Evolutionary conservation across 2,888 invertebrate species (phyloP).

Genomic region (Lissonota sp.): DNA sequence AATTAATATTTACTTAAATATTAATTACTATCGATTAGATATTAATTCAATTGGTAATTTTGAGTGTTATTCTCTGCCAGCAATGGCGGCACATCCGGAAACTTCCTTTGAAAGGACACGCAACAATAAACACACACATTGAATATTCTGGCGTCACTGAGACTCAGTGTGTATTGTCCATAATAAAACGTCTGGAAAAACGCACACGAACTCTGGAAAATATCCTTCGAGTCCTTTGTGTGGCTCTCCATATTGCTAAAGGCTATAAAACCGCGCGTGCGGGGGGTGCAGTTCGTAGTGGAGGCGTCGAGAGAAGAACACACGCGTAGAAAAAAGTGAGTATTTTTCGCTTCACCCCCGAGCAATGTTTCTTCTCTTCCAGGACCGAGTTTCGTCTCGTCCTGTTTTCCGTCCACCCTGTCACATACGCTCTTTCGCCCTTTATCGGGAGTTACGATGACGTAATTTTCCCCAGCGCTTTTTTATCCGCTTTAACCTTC

Average conservation of each 20-base stretch:
- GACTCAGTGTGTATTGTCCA: background rate
- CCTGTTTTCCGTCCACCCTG: conserved; percentile 74
- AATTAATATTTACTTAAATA: too few species aligned
- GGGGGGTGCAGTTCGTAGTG: background rate
- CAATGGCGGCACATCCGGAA: too few species aligned
- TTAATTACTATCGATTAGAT: too few species aligned
- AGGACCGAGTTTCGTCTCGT: conserved; percentile 34
- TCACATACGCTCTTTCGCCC: conserved; percentile 79
- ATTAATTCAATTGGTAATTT: too few species aligned
- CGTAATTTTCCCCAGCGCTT: conserved; percentile 77
- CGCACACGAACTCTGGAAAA: conserved; percentile 2
- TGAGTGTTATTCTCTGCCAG: too few species aligned
- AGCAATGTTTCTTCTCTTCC: conserved; percentile 22
- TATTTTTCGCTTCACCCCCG: conserved; percentile 24
- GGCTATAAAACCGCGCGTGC: conserved; percentile 47
- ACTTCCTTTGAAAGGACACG: too few species aligned
- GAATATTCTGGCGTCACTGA: background rate
- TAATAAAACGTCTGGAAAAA: conserved; percentile 5
- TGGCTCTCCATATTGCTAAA: conserved; percentile 9
- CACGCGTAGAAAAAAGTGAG: conserved; percentile 28
- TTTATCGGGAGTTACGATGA: conserved; percentile 81
- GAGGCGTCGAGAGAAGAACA: conserved; percentile 14
- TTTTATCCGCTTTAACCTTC: conserved; percentile 69
- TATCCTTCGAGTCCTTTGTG: conserved; percentile 2
- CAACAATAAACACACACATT: too few species aligned